Conservation (phyloP, 1,140 invertebrate genomes). For the Microplitis demolitor region DNA sequence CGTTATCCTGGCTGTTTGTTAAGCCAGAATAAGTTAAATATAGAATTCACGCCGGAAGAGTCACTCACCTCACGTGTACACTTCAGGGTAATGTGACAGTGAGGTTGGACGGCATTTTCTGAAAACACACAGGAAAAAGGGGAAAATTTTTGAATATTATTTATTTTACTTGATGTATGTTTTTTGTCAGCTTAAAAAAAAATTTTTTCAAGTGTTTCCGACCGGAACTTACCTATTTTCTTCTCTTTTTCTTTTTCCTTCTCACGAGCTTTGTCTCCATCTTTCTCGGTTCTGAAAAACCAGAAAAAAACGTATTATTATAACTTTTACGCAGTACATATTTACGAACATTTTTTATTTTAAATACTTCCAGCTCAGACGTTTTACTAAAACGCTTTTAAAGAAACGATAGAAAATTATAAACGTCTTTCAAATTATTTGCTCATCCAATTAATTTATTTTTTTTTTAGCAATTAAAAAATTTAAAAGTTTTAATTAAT, state of each 20-base stretch:
- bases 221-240: conserved; percentile 49
- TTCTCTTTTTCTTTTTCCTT: conserved; percentile 59
- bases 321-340: neutral
- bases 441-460: too few relatives aligned
- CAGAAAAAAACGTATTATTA: conserved; percentile 20
- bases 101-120: conserved; percentile 74
- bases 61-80: conserved; percentile 84
- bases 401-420: too few relatives aligned
- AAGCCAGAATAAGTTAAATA: conserved; percentile 37
- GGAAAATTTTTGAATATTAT: neutral
- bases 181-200: neutral
- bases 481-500: too few relatives aligned
- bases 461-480: too few relatives aligned
- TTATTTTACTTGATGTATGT: neutral
- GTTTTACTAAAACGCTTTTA: too few relatives aligned
- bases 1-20: conserved; percentile 21
- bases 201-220: neutral
- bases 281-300: conserved; percentile 50
- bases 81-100: conserved; percentile 91
- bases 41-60: conserved; percentile 39
- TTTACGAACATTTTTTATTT: neutral
- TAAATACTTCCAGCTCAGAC: too few relatives aligned
- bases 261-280: conserved; percentile 49
- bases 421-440: too few relatives aligned
- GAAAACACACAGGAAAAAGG: conserved; percentile 33